A percentile compares a stretch with the other conserved stretches of the same genome.
These are phyloP conservation scores for Chrysochloris asiatica DNA, from an alignment of 2,113 vertebrate genomes.

Conservation along the genomic window DNA sequence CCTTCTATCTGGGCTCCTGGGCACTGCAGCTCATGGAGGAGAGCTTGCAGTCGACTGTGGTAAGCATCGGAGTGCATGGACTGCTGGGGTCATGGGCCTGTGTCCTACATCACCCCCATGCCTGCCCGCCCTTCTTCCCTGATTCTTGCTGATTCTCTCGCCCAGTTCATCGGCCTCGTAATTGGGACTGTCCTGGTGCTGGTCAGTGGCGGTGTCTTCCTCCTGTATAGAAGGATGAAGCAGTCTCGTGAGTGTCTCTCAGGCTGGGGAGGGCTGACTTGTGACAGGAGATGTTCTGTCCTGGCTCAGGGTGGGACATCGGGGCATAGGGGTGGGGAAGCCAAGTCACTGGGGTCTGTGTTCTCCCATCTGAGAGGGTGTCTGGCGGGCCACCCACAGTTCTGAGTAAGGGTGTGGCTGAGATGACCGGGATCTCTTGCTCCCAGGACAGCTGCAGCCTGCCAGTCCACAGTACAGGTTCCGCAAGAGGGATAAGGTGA, in stretches of 20 bases:
- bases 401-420: neutral
- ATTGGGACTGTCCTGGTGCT: slow-evolving; percentile 86
- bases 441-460: slow-evolving; percentile 86
- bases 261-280: neutral
- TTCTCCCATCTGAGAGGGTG: neutral
- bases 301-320: neutral
- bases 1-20: slow-evolving; percentile 69
- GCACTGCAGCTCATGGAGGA: slow-evolving; percentile 88
- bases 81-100: neutral
- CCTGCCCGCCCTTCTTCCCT: neutral
- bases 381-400: too few species aligned
- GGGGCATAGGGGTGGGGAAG: too few species aligned
- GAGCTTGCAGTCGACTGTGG: slow-evolving; percentile 89
- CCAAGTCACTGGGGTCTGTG: too few species aligned
- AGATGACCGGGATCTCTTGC: neutral
- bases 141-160: too few species aligned
- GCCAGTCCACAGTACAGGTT: slow-evolving; percentile 91
- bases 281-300: neutral
- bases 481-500: slow-evolving; percentile 94
- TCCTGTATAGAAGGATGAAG: slow-evolving; percentile 87
- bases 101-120: neutral
- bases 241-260: slow-evolving; percentile 87
- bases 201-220: slow-evolving; percentile 83
- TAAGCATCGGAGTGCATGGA: slow-evolving; percentile 56
- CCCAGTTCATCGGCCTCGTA: slow-evolving; percentile 88